A percentile compares a stretch with the other conserved stretches of the same genome.
Conservation (phyloP, 2,888 invertebrate species). For the Drosophila kanekoi region DNA sequence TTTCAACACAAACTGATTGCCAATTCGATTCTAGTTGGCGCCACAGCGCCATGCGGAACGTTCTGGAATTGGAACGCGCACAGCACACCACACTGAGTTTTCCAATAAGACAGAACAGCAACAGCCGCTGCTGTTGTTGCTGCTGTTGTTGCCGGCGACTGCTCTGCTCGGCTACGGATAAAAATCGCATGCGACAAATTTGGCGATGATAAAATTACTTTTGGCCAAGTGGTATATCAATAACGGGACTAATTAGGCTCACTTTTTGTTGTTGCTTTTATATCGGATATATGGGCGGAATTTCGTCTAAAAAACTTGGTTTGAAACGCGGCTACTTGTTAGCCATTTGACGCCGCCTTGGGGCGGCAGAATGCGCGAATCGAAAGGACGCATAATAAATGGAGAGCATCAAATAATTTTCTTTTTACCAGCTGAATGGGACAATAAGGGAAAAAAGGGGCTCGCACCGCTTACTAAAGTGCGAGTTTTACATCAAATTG, state of each 20-base stretch:
- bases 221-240: slow-evolving; percentile 38
- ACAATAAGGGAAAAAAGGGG: slow-evolving; percentile 28
- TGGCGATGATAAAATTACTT: slow-evolving; percentile 1
- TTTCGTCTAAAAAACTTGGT: slow-evolving; percentile 38
- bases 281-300: slow-evolving; percentile 45
- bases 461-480: slow-evolving; percentile 42
- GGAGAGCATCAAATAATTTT: slow-evolving; percentile 54
- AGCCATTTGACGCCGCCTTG: slow-evolving; percentile 48
- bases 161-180: neutral
- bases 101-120: slow-evolving; percentile 36
- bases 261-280: slow-evolving; percentile 16
- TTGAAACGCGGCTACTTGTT: slow-evolving; percentile 56
- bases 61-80: slow-evolving; percentile 49
- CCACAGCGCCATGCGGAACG: slow-evolving; percentile 37
- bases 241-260: slow-evolving; percentile 50
- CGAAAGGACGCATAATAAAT: slow-evolving; percentile 71
- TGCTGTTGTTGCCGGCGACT: slow-evolving; percentile 30
- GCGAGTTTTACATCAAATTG: slow-evolving; percentile 60
- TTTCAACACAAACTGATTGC: slow-evolving; percentile 73
- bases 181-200: slow-evolving; percentile 51
- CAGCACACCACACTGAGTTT: slow-evolving; percentile 11
- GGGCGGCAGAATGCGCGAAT: slow-evolving; percentile 16
- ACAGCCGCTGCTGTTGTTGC: slow-evolving; percentile 10
- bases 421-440: slow-evolving; percentile 30
- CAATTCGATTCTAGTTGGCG: slow-evolving; percentile 34